Evolutionary conservation across 2,888 invertebrate genomes (phyloP), one percentile per base, ranked within the genome.

Genomic region (Ecdyonurus torrentis): DNA sequence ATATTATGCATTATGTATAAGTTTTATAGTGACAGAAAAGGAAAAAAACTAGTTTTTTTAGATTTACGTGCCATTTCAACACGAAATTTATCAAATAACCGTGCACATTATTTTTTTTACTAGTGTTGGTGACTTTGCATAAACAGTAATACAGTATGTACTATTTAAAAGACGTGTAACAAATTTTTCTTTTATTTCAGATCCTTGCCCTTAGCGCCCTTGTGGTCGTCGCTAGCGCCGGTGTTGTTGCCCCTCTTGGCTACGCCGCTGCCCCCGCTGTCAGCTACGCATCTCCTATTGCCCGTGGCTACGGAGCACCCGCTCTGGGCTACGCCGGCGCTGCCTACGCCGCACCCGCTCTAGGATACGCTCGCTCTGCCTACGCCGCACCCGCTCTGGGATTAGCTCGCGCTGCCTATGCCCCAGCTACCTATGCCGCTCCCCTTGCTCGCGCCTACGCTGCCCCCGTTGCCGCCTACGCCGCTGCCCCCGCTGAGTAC

Each of bases 161-260:
- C n/a, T n/a, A n/a, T n/a, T n/a, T n/a, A n/a, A n/a, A n/a, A n/a
- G n/a, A n/a, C n/a, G n/a, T n/a, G n/a, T n/a, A n/a, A n/a, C n/a
- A 55, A 55, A 55, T 20, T 15, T n/a, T 10, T 15, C 15, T 37
- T 50, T 18, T 5, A 18, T 55, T 55, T 20, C 20, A 55, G 55
- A n/a, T 55, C 20, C 55, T 55, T n/a, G 55, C 55, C 20, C 64
- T 67, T 58, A 60, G 64, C 63, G 65, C 66, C 63, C 52, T 66
- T 60, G 61, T 65, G 62, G 67, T 66, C 61, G 65, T 62, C 23
- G 67, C 66, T 60, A 5, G 19, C 55, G 55, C 55, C 20, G 55
- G 55, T 7, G 55, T 55, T 15, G 55, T 55, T 5, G 19, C 22
- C 7, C 37, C 64, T 7, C 61, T 63, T 15, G 59, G 64, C 61